Conservation (phyloP, 2,888 invertebrate species). For the Synergus laeviventris region DNA sequence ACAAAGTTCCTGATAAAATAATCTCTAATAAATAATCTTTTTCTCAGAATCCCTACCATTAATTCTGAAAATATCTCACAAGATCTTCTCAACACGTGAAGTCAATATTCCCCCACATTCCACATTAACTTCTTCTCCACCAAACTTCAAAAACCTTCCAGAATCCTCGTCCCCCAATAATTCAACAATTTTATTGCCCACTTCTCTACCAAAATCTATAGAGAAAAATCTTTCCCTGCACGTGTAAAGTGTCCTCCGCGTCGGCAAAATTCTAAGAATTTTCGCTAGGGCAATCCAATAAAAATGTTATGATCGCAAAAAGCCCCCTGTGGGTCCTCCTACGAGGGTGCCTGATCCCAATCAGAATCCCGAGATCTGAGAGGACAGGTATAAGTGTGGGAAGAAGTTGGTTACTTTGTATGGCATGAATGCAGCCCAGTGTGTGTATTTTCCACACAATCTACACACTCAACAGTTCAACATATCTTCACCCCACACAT, state of each 20-base stretch:
- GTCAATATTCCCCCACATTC: not conserved
- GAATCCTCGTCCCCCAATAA: not conserved
- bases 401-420: constrained; percentile 26
- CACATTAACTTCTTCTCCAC: not conserved
- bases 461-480: not conserved
- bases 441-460: constrained; percentile 8
- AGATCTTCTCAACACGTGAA: not conserved
- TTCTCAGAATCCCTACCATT: not conserved
- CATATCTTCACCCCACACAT: constrained; percentile 5
- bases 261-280: constrained; percentile 23
- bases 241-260: not conserved
- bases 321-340: constrained; percentile 23
- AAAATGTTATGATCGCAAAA: constrained; percentile 24
- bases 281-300: constrained; percentile 24
- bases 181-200: constrained; percentile 6
- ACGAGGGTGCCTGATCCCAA: constrained; percentile 27
- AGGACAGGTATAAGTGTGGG: constrained; percentile 35
- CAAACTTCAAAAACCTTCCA: not conserved
- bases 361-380: constrained; percentile 19
- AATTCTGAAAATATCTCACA: not conserved
- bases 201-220: not conserved
- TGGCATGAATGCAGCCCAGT: not conserved
- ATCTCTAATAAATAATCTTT: no score
- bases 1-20: no score
- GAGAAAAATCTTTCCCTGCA: constrained; percentile 5